These are phyloP conservation scores for Littorina saxatilis DNA, from an alignment of 1,140 invertebrate species.

Conservation along the genomic window DNA sequence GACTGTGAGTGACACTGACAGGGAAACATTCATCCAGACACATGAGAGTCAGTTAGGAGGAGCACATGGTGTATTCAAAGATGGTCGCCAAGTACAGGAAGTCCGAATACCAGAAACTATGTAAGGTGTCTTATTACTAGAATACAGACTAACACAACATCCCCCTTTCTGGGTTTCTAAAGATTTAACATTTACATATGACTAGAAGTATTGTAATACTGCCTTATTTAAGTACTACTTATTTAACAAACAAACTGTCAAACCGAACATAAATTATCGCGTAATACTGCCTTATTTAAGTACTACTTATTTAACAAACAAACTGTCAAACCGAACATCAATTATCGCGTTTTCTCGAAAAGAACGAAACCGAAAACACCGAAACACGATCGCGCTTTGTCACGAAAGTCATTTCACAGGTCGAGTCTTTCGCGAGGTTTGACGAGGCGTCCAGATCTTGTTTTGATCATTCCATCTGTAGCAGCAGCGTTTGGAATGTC, in stretches of 20 bases:
- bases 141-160: too few species aligned
- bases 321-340: neutral
- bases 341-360: too few species aligned
- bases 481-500: neutral
- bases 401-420: neutral
- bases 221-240: neutral
- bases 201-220: neutral
- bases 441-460: neutral
- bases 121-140: too few species aligned
- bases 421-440: neutral
- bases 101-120: too few species aligned
- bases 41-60: too few species aligned
- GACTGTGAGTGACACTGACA: too few species aligned
- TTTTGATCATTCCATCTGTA: neutral
- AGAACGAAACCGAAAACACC: too few species aligned
- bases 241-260: neutral
- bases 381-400: too few species aligned
- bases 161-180: neutral
- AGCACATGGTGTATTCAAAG: too few species aligned
- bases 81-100: too few species aligned
- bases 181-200: neutral
- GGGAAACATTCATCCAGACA: too few species aligned
- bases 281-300: too few species aligned
- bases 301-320: neutral
- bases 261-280: neutral